Evolutionary conservation across 2,888 invertebrate species (phyloP), one percentile per base, ranked within the genome.

Genomic region (Volucella inflata): DNA sequence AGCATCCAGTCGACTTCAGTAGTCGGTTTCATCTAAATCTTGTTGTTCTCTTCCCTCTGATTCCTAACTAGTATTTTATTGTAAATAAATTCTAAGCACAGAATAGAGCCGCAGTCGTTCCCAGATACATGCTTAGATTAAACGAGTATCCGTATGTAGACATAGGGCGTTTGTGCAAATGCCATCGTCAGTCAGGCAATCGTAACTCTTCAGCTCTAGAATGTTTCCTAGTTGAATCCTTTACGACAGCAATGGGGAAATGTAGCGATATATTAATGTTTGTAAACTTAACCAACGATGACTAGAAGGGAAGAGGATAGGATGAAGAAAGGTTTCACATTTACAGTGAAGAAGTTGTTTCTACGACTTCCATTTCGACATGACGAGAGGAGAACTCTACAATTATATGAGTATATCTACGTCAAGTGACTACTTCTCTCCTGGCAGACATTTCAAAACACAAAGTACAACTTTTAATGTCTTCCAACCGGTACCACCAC

Each of bases 401-500:
- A 6, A 30, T 30, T 30, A 30, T 30, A 30, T 0, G 30, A 30
- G 30, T 30, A 30, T 30, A 6, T 30, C 6, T 30, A 6, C 6
- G 30, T 84, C 83, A 75, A 74, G 74, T 79, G 64, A 42, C 64
- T 67, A 53, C 68, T 42, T 46, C 38, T n/a, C 44, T 57, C 8
- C 59, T 42, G 51, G 75, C 57, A 64, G 70, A 64, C 57, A 70
- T 76, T 81, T 62, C 51, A 51, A 65, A 21, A 51, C 64, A 75
- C 79, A 46, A 70, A 60, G 80, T 70, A 75, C 71, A 71, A 70
- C 55, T 76, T 80, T 78, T 53, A 65, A 53, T 82, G 64, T 76
- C 57, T 65, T 65, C 46, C 64, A 60, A 48, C 50, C 36, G 36
- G 51, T 14, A 48, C 30, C 57, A 38, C 53, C 51, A 76, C 67